These are phyloP conservation scores for Carabus problematicus DNA, from an alignment of 2,888 invertebrate genomes.

Conservation along the genomic window DNA sequence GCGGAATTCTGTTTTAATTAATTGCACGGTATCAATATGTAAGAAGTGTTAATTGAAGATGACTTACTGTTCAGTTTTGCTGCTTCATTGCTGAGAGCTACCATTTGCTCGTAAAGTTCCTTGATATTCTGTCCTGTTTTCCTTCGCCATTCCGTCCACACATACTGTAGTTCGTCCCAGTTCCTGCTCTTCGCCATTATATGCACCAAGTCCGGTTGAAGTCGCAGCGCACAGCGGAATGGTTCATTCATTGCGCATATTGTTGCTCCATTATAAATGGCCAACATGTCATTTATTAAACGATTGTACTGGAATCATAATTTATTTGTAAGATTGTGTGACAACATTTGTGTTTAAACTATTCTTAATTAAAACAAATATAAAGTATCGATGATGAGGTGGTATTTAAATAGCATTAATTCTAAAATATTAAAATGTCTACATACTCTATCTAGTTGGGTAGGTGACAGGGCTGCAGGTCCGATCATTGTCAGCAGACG, in stretches of 20 bases:
- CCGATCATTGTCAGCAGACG: constrained; percentile 80
- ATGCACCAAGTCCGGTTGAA: constrained; percentile 78
- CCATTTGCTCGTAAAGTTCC: constrained; percentile 81
- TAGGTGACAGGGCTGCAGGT: constrained; percentile 81
- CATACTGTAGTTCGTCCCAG: constrained; percentile 87
- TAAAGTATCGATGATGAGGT: no score
- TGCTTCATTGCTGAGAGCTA: constrained; percentile 81
- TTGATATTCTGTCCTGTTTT: constrained; percentile 81
- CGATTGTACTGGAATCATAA: constrained; percentile 76
- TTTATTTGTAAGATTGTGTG: not conserved
- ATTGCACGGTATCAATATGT: no score
- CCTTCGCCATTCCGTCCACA: constrained; percentile 91
- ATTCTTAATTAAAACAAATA: not conserved
- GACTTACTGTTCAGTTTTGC: constrained; percentile 80
- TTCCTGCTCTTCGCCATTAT: constrained; percentile 84
- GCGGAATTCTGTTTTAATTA: not conserved
- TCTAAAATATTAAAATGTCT: not conserved
- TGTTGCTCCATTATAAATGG: constrained; percentile 84
- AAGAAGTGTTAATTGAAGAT: not conserved
- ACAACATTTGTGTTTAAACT: no score
- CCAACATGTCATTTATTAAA: constrained; percentile 86
- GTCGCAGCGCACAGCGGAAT: constrained; percentile 79
- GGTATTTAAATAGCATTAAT: no score
- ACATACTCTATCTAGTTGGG: constrained; percentile 81
- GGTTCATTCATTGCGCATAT: constrained; percentile 87